phyloP scores from a whole-genome alignment of 92 coral and sea anemone genomes.

The Epizoanthus stellaris region DNA sequence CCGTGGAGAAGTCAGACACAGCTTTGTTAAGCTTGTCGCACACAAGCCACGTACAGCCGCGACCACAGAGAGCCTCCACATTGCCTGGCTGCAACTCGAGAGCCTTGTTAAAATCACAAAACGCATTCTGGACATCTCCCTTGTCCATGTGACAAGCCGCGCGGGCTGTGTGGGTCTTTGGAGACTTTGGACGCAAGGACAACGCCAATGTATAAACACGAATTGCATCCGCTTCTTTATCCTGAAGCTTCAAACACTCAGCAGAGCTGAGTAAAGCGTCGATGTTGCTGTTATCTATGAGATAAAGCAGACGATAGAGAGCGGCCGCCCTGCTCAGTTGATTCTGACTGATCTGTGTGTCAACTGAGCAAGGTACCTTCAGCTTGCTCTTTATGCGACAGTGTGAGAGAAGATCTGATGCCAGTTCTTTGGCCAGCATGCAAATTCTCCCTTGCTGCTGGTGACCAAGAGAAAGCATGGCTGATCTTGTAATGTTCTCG shows the following conservation, averaged over 20 bases:
- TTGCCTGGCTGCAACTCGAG: conserved; percentile 71
- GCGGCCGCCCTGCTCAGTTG: conserved; percentile 69
- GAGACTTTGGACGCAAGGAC: conserved; percentile 60
- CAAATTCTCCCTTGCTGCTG: conserved; percentile 56
- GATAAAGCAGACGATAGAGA: conserved; percentile 73
- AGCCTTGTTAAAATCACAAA: conserved; percentile 78
- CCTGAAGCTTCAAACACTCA: conserved; percentile 80
- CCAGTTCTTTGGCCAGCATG: conserved; percentile 53
- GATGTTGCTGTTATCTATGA: conserved; percentile 71
- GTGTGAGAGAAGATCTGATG: conserved; percentile 67
- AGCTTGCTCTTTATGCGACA: conserved; percentile 67
- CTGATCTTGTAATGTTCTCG: conserved; percentile 60
- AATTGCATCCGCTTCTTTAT: conserved; percentile 76
- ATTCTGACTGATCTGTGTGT: conserved; percentile 55
- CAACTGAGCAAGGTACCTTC: conserved; percentile 60
- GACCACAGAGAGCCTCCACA: conserved; percentile 84
- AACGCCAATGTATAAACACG: conserved; percentile 52
- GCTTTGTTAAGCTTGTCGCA: conserved; percentile 61
- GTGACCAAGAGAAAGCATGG: conserved; percentile 58
- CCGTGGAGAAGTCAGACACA: conserved; percentile 56
- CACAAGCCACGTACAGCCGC: conserved; percentile 65
- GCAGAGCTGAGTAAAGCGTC: conserved; percentile 87
- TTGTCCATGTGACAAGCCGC: conserved; percentile 75
- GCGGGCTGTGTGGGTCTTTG: conserved; percentile 76
- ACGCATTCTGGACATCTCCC: conserved; percentile 71